phyloP scores from a whole-genome alignment of 1,140 invertebrate species.

The Atta texana region DNA sequence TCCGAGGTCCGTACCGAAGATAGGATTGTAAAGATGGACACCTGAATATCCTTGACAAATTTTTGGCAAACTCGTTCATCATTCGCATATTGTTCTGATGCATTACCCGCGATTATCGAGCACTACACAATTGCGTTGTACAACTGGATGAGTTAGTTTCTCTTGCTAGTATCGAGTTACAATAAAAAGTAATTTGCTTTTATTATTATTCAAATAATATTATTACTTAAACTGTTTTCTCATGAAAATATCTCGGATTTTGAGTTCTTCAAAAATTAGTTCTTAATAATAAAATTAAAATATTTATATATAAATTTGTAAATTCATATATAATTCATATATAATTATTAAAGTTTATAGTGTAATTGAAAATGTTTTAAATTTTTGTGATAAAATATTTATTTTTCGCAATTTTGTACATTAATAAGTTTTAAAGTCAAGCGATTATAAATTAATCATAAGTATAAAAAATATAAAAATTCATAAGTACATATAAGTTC shows the following conservation, averaged over 20 bases:
- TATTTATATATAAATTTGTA: not conserved
- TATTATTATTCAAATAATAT: not conserved
- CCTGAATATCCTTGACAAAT: not conserved
- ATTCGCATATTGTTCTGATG: not conserved
- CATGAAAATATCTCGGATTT: not conserved
- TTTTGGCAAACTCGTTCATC: constrained; percentile 7
- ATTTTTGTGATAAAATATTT: not conserved
- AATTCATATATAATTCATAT: no score
- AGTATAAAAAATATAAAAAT: not conserved
- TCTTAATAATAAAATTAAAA: not conserved
- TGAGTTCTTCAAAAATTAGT: not conserved
- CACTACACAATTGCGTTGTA: not conserved
- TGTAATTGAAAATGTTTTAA: not conserved
- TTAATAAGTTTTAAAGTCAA: not conserved
- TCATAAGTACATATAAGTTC: not conserved
- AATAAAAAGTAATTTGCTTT: constrained; percentile 21
- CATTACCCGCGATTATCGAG: constrained; percentile 23
- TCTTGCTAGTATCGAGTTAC: not conserved
- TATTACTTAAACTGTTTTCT: not conserved
- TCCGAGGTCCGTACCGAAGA: not conserved
- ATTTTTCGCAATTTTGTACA: not conserved
- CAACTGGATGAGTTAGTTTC: constrained; percentile 7
- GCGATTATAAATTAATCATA: not conserved
- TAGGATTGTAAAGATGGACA: constrained; percentile 1
- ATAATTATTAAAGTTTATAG: not conserved